A percentile compares a stretch with the other conserved stretches of the same genome.
Evolutionary conservation across 1,140 invertebrate species (phyloP).

Genomic region (Lasaia peninsularis): DNA sequence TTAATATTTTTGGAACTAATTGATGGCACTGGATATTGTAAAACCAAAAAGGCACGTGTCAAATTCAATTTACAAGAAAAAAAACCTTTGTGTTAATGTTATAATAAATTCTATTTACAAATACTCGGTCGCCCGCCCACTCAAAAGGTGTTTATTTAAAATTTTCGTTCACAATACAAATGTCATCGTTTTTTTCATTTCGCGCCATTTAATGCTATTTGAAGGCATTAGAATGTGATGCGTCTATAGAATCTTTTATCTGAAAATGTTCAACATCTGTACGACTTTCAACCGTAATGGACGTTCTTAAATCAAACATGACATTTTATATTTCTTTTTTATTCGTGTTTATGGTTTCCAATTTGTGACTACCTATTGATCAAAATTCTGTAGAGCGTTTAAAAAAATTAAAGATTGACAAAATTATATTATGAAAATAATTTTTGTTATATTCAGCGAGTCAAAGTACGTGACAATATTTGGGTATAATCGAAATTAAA

Average conservation of each 20-base stretch:
- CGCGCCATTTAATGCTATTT: constrained; percentile 75
- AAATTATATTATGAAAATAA: no score
- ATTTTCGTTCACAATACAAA: constrained; percentile 63
- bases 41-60: constrained; percentile 41
- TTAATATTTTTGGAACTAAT: background rate
- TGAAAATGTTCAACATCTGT: constrained; percentile 3
- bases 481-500: no score
- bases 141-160: constrained; percentile 76
- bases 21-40: constrained; percentile 9
- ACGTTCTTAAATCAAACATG: constrained; percentile 21
- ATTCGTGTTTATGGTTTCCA: constrained; percentile 65
- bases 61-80: constrained; percentile 35
- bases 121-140: constrained; percentile 69
- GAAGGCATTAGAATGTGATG: constrained; percentile 47
- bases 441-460: no score
- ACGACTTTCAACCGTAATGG: constrained; percentile 16
- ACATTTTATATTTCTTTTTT: constrained; percentile 33
- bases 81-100: constrained; percentile 48
- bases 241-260: constrained; percentile 18
- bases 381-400: constrained; percentile 32
- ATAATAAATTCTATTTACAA: constrained; percentile 73
- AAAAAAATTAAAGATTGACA: no score
- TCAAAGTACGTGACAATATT: no score
- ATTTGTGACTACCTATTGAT: constrained; percentile 67
- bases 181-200: constrained; percentile 64